Evolutionary conservation across 2,113 vertebrate genomes (phyloP), one percentile per base, ranked within the genome.

Genomic region (Oryzias javanicus): DNA sequence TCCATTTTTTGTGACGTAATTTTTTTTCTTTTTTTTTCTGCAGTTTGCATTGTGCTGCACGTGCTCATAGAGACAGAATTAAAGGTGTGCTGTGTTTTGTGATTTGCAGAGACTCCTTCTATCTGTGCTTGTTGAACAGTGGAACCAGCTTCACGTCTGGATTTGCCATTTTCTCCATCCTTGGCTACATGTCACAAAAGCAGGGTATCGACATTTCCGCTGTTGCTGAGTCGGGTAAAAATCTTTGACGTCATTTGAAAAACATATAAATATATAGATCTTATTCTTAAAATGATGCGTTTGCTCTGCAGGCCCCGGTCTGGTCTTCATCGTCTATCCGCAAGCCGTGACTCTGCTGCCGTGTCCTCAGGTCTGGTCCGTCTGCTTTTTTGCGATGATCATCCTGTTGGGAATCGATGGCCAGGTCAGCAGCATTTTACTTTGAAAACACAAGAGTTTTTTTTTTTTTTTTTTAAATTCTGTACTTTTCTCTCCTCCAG

Each of bases 291-390:
- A 40, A 13, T 19, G 29, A 6, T 27, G 79, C 3, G 75, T 70
- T 79, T 55, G 72, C 27, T 68, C 54, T 10, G 3, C 75, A 96
- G 95, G 95, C 18, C 95, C 95, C 24, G 95, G 95, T 49, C 82
- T 97, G 82, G 95, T 95, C 24, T 97, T 97, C 81, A 95, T 97
- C 24, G 94, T 95, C 44, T 97, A 95, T 70, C 95, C 95, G 18
- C 92, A 94, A 76, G 95, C 94, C 10, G 93, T 97, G 64, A 93
- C 93, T 68, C 93, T 97, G 89, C 81, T 97, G 72, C 95, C 95
- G 3, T 94, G 92, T 75, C 93, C 95, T 51, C 94, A 94, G 0
- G 82, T 94, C 62, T 97, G 95, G 95, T 93, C 94, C 0, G 91
- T 91, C 74, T 95, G 88, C 78, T 97, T 97, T 90, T 96, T 97